A percentile compares a stretch with the other conserved stretches of the same genome.
phyloP scores from a whole-genome alignment of 1,140 invertebrate species.

The Magallana angulata region DNA sequence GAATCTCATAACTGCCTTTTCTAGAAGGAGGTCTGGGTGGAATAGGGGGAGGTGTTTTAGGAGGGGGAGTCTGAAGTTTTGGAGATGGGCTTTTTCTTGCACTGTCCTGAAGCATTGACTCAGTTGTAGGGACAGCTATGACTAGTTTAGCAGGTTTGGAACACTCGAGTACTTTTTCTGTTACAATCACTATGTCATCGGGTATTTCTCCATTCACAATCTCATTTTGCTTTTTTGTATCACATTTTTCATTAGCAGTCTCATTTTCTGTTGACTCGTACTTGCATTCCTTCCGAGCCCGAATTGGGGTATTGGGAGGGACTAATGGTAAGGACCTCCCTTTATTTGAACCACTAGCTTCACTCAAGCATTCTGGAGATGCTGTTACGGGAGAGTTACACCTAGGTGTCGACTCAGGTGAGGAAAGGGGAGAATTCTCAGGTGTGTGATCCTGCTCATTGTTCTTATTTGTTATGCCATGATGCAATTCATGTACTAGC shows the following conservation, averaged over 20 bases:
- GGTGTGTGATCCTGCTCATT: constrained; percentile 56
- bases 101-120: not conserved
- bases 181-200: not conserved
- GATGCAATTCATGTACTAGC: constrained; percentile 70
- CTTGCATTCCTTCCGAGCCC: constrained; percentile 48
- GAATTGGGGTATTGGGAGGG: constrained; percentile 71
- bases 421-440: constrained; percentile 63
- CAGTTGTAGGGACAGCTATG: not conserved
- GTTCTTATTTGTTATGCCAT: constrained; percentile 56
- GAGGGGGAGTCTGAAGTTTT: not conserved
- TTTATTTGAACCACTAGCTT: constrained; percentile 47
- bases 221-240: not conserved
- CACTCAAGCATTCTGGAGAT: constrained; percentile 61
- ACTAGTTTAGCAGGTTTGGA: not conserved
- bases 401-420: constrained; percentile 68
- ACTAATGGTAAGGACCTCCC: constrained; percentile 56
- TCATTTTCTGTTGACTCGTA: constrained; percentile 24
- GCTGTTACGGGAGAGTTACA: constrained; percentile 69
- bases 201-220: not conserved
- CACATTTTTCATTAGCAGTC: not conserved
- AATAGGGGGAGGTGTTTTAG: constrained; percentile 53
- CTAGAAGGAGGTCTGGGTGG: constrained; percentile 52
- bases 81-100: constrained; percentile 11
- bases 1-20: constrained; percentile 54
- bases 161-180: not conserved